A percentile compares a stretch with the other conserved stretches of the same genome.
Evolutionary conservation across 2,113 vertebrate species (phyloP).

Genomic region (Cranoglanis bouderius): DNA sequence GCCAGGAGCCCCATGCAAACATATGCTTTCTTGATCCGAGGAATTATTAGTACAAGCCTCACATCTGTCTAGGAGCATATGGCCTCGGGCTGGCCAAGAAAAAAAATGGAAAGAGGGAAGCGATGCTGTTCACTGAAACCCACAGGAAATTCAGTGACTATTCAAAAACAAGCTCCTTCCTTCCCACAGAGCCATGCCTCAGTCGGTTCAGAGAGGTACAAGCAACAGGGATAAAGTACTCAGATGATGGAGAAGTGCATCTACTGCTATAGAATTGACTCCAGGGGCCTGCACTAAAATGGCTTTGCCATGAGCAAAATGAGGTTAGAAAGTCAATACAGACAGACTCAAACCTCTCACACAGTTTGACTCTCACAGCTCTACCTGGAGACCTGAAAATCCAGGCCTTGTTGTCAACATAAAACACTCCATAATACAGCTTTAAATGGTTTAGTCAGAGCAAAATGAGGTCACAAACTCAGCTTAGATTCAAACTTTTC

Average conservation of each 20-base stretch:
- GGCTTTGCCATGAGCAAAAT: not conserved
- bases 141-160: slow-evolving; percentile 35
- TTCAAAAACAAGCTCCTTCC: slow-evolving; percentile 25
- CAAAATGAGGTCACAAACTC: not conserved
- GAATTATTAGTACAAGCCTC: slow-evolving; percentile 58
- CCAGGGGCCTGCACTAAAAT: not conserved
- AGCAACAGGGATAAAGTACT: slow-evolving; percentile 6
- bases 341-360: not conserved
- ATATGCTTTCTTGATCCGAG: slow-evolving; percentile 61
- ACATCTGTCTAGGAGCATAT: slow-evolving; percentile 57
- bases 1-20: slow-evolving; percentile 49
- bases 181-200: not conserved
- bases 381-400: not conserved
- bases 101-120: slow-evolving; percentile 17
- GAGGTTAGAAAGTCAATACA: slow-evolving; percentile 4
- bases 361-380: not conserved
- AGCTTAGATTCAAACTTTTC: not conserved
- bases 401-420: not conserved
- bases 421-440: not conserved
- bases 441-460: not conserved
- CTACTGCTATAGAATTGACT: not conserved
- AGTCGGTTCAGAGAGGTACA: not conserved
- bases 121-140: not conserved
- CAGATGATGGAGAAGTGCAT: slow-evolving; percentile 3
- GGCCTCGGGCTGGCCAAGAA: slow-evolving; percentile 41